Percentiles rank a stretch among this genome's conserved stretches.
Conservation (phyloP, 2,888 invertebrate species). For the Nemoura dubitans region DNA sequence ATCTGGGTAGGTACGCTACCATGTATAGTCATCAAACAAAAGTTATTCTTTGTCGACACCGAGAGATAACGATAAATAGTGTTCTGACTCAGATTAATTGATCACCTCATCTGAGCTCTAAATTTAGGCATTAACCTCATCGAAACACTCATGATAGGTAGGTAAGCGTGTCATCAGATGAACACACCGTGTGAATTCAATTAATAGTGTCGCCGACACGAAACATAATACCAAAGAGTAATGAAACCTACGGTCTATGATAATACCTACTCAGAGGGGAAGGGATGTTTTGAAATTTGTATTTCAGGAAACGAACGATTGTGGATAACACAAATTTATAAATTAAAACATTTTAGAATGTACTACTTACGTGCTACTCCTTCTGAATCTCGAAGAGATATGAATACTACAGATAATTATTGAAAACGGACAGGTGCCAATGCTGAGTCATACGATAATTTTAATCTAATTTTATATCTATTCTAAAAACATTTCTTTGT, state of each 20-base stretch:
- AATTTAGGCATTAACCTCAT: not conserved
- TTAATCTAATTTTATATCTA: not conserved
- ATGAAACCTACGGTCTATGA: no score
- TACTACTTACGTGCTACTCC: not conserved
- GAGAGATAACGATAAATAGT: not conserved
- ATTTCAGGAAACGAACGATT: no score
- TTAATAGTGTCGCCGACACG: no score
- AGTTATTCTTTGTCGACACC: not conserved
- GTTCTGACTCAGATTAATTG: not conserved
- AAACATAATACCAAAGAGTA: no score
- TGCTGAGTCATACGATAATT: constrained; percentile 33
- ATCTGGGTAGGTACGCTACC: no score
- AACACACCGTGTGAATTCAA: no score
- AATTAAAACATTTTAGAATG: not conserved
- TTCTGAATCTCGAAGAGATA: not conserved
- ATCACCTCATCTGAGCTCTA: not conserved
- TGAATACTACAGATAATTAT: constrained; percentile 23
- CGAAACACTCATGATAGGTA: not conserved
- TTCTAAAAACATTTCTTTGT: constrained; percentile 27
- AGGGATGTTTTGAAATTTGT: no score
- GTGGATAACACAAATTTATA: no score
- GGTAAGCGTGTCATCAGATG: not conserved
- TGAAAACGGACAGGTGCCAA: constrained; percentile 24
- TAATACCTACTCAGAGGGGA: no score
- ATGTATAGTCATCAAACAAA: not conserved